Base-by-base conservation (phyloP, 2,888 invertebrate species). In the Meta bourneti region DNA sequence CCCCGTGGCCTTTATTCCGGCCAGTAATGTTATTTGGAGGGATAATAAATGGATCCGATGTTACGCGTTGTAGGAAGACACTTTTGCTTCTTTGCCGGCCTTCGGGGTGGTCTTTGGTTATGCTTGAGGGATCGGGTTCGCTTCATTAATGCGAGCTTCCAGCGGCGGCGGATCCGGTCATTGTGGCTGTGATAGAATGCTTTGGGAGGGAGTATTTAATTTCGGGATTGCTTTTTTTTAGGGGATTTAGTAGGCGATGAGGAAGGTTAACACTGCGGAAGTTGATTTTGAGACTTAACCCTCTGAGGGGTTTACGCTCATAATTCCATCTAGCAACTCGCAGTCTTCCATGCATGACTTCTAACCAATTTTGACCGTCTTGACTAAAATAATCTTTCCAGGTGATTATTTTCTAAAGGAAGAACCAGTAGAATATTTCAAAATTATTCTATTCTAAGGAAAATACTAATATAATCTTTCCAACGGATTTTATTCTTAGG, bases 41-140 rank as follows among this genome's bases (percentile, higher is more conserved):
- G 49, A 51, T 72, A 72, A 85, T 85, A 77, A 85, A 85, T 85
- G 34, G 83, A 74, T 74, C 48, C 34, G 20, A 69, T 85, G 85
- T 85, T 85, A 69, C 69, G 83, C 74, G 54, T 20, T 74, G 83
- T 83, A 74, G 85, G 77, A 54, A 61, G 54, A 49, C 80, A 54
- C 51, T 52, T 52, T 61, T 52, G 20, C 49, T 78, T 49, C 49
- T n/a, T 34, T 4, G 34, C 34, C 34, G 34, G 20, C 20, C 75
- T 75, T 75, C 75, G 11, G 61, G 61, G 61, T 61, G 61, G 61
- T 61, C 61, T 13, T 13, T 61, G 54, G 79, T 79, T 79, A 79
- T 79, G 80, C 34, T 48, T 34, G 34, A 34, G 4, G 75, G 19
- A 11, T 34, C 6, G 48, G 49, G 6, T 8, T 34, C 16, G 71